Evolutionary conservation across 1,140 invertebrate species (phyloP).

Genomic region (Metopolophium dirhodum): DNA sequence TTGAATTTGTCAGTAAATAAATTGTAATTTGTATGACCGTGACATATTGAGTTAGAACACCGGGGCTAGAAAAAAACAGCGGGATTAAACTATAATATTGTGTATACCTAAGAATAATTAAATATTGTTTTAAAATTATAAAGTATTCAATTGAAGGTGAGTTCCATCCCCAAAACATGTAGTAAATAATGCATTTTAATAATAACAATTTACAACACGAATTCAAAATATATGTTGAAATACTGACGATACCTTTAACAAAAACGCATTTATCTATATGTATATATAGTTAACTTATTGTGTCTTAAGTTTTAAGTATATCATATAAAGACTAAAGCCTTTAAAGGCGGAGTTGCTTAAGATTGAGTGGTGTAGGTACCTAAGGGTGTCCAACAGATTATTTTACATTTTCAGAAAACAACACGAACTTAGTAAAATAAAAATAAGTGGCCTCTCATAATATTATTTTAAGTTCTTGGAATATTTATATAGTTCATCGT

Average conservation of each 20-base stretch:
- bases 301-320: neutral
- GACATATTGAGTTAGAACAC: neutral
- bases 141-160: neutral
- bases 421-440: neutral
- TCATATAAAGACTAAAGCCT: neutral
- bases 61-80: neutral
- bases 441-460: neutral
- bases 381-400: neutral
- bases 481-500: neutral
- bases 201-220: neutral
- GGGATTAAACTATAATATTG: neutral
- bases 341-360: neutral
- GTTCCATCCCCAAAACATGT: neutral
- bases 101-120: neutral
- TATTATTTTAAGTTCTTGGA: neutral
- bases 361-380: neutral
- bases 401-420: neutral
- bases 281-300: neutral
- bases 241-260: neutral
- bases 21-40: neutral
- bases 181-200: neutral
- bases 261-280: neutral
- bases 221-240: neutral
- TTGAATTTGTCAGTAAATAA: neutral
- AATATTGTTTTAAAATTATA: neutral